These are phyloP conservation scores for Microctonus hyperodae DNA, from an alignment of 2,888 invertebrate species.

Conservation along the genomic window DNA sequence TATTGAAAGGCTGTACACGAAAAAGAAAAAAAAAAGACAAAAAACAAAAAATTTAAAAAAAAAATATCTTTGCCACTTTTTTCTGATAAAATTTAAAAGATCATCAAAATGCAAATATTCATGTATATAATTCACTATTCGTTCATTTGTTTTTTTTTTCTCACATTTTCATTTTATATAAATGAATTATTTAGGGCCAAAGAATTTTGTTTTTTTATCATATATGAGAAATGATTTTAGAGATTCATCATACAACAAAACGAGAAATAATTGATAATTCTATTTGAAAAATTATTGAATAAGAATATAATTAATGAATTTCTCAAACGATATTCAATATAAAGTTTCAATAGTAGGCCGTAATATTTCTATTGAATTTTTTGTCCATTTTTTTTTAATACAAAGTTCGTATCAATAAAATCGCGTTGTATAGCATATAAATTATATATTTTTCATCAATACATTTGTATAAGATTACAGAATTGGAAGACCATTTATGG, in stretches of 20 bases:
- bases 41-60: too few species aligned
- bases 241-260: not conserved
- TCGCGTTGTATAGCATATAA: not conserved
- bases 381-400: not conserved
- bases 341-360: not conserved
- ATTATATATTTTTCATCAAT: not conserved
- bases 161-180: not conserved
- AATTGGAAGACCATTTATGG: not conserved
- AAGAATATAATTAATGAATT: not conserved
- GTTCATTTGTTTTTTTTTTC: not conserved
- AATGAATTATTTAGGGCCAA: not conserved
- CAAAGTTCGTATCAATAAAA: not conserved
- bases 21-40: not conserved
- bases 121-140: not conserved
- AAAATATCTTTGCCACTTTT: not conserved
- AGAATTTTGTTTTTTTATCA: not conserved
- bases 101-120: not conserved
- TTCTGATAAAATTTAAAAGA: not conserved
- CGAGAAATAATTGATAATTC: not conserved
- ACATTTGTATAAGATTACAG: conserved; percentile 1
- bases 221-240: too few species aligned
- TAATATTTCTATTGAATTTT: not conserved
- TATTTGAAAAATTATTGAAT: not conserved
- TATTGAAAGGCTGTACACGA: not conserved
- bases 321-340: not conserved